Percentiles rank a stretch among this genome's conserved stretches.
phyloP scores from a whole-genome alignment of 2,888 invertebrate genomes.

The Drosophila colorata region DNA sequence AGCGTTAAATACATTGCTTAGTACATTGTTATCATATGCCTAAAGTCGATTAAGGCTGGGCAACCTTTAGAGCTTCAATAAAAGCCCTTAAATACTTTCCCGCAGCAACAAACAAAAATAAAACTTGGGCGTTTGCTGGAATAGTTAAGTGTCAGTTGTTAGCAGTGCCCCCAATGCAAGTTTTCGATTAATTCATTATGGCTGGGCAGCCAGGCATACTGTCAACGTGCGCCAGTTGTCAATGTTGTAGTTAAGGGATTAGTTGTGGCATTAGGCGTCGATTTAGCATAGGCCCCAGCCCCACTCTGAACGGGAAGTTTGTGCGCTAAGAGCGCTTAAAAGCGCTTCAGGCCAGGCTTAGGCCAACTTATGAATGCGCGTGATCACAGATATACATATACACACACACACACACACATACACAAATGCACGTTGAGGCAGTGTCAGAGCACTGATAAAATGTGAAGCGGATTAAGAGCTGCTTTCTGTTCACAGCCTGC shows the following conservation, averaged over 20 bases:
- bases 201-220: conserved; percentile 19
- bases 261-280: conserved; percentile 74
- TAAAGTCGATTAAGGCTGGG: no score
- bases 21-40: no score
- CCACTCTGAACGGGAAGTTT: conserved; percentile 47
- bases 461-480: conserved; percentile 79
- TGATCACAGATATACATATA: conserved; percentile 46
- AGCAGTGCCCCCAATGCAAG: conserved; percentile 42
- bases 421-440: conserved; percentile 47
- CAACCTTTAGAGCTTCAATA: not conserved
- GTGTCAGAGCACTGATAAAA: conserved; percentile 79
- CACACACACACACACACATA: conserved; percentile 22
- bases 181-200: conserved; percentile 75
- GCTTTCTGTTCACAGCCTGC: conserved; percentile 32
- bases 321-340: conserved; percentile 70
- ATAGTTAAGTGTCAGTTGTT: conserved; percentile 30
- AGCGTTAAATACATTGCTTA: no score
- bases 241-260: conserved; percentile 79
- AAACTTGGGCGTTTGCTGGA: conserved; percentile 18
- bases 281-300: conserved; percentile 60
- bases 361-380: conserved; percentile 75
- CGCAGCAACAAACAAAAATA: not conserved
- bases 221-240: conserved; percentile 61
- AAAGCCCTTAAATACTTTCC: conserved; percentile 31
- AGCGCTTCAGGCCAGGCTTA: conserved; percentile 68